Percentiles rank a stretch among this genome's conserved stretches.
Conservation (phyloP, 2,888 invertebrate species). For the Sceliomorpha sp. region DNA sequence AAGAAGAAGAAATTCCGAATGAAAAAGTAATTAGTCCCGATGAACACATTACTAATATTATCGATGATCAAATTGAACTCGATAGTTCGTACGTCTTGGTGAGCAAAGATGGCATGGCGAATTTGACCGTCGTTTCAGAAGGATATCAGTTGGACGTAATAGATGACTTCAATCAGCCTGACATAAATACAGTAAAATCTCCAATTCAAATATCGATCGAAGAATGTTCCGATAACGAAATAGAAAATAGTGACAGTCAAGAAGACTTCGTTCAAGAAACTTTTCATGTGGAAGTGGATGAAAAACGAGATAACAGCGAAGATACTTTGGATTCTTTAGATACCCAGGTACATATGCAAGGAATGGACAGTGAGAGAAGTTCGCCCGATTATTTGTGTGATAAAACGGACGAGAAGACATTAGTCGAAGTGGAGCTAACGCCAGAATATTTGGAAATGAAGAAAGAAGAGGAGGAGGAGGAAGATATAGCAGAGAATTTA, state of each 20-base stretch:
- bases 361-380: slow-evolving; percentile 74
- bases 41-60: slow-evolving; percentile 35
- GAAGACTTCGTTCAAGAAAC: slow-evolving; percentile 66
- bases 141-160: slow-evolving; percentile 49
- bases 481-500: slow-evolving; percentile 82
- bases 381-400: slow-evolving; percentile 76
- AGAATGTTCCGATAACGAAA: slow-evolving; percentile 77
- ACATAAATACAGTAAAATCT: slow-evolving; percentile 73
- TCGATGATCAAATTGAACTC: slow-evolving; percentile 21
- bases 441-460: slow-evolving; percentile 86
- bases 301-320: slow-evolving; percentile 76
- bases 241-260: slow-evolving; percentile 62
- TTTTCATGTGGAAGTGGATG: slow-evolving; percentile 65
- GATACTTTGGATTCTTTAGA: slow-evolving; percentile 77
- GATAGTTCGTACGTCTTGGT: slow-evolving; percentile 36
- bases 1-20: slow-evolving; percentile 18
- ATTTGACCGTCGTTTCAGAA: slow-evolving; percentile 67
- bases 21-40: slow-evolving; percentile 11
- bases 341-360: slow-evolving; percentile 72
- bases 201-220: slow-evolving; percentile 79
- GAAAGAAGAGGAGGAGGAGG: slow-evolving; percentile 83
- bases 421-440: slow-evolving; percentile 82
- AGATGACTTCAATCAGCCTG: slow-evolving; percentile 51
- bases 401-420: slow-evolving; percentile 76
- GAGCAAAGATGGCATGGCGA: slow-evolving; percentile 68